A percentile compares a stretch with the other conserved stretches of the same genome.
phyloP scores from a whole-genome alignment of 2,797 vertebrate species.

The Sebastes trivittatus region DNA sequence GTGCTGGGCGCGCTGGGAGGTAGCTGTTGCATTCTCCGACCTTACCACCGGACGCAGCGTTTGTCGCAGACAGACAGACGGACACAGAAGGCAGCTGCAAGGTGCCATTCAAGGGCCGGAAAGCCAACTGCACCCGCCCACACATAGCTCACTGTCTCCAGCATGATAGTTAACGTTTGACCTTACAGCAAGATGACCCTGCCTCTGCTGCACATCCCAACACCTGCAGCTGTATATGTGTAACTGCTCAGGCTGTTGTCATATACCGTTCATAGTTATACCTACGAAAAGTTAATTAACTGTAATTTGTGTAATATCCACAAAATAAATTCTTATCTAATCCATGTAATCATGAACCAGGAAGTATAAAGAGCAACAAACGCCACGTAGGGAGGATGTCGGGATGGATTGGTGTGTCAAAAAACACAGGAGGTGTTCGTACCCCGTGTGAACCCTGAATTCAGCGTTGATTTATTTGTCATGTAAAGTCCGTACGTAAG shows the following conservation, averaged over 20 bases:
- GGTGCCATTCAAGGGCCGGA: constrained; percentile 47
- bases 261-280: too few relatives aligned
- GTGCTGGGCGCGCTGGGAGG: constrained; percentile 46
- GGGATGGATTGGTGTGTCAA: too few relatives aligned
- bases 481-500: too few relatives aligned
- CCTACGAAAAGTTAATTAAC: too few relatives aligned
- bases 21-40: constrained; percentile 68
- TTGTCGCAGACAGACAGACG: constrained; percentile 50
- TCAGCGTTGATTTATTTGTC: too few relatives aligned
- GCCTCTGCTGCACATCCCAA: constrained; percentile 11
- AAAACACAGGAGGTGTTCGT: too few relatives aligned
- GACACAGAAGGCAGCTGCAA: constrained; percentile 69
- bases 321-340: too few relatives aligned
- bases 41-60: constrained; percentile 56
- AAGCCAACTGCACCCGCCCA: constrained; percentile 61
- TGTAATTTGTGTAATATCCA: too few relatives aligned
- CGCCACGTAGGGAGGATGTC: too few relatives aligned
- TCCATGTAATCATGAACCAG: too few relatives aligned
- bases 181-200: not conserved
- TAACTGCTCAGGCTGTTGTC: not conserved
- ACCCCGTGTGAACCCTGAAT: too few relatives aligned
- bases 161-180: constrained; percentile 23
- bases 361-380: too few relatives aligned
- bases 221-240: constrained; percentile 1
- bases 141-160: constrained; percentile 39